A percentile compares a stretch with the other conserved stretches of the same genome.
Conservation (phyloP, 2,113 vertebrate species). For the Toxotes jaculatrix region DNA sequence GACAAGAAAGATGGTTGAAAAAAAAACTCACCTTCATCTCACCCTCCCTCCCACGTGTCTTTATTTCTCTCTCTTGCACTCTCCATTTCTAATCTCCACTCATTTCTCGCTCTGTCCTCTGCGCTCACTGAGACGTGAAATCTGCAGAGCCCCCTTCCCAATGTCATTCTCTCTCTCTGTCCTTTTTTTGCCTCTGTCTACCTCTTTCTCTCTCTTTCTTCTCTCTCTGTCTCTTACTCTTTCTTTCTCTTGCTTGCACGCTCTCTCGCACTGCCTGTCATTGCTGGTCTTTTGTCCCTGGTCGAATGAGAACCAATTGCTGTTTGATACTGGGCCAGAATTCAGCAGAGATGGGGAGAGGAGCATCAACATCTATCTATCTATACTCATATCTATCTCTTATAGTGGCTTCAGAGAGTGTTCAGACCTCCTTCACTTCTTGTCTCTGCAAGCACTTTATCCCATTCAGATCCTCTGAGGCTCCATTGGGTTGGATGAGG, state of each 20-base stretch:
- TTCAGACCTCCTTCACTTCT: too few relatives aligned
- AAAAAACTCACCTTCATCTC: constrained; percentile 20
- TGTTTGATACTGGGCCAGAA: constrained; percentile 63
- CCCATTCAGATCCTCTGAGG: too few relatives aligned
- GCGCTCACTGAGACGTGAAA: constrained; percentile 63
- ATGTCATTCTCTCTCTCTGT: constrained; percentile 29
- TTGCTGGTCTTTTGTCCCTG: constrained; percentile 76
- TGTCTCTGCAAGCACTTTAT: too few relatives aligned
- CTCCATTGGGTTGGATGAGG: too few relatives aligned
- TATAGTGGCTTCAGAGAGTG: too few relatives aligned
- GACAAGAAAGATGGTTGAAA: not conserved
- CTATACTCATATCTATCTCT: too few relatives aligned
- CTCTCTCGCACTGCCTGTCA: constrained; percentile 33
- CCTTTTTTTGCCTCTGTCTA: constrained; percentile 1
- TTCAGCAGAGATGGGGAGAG: constrained; percentile 17
- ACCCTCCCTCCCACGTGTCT: not conserved
- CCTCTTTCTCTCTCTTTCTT: not conserved
- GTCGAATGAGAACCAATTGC: constrained; percentile 70
- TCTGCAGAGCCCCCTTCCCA: constrained; percentile 25
- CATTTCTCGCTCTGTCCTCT: constrained; percentile 45
- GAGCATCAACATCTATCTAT: not conserved
- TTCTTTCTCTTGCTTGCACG: not conserved
- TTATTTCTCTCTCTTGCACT: constrained; percentile 25
- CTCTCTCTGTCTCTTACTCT: constrained; percentile 1
- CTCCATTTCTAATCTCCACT: constrained; percentile 61